phyloP scores from a whole-genome alignment of 1,140 invertebrate species.

The Temnothorax nylanderi region DNA sequence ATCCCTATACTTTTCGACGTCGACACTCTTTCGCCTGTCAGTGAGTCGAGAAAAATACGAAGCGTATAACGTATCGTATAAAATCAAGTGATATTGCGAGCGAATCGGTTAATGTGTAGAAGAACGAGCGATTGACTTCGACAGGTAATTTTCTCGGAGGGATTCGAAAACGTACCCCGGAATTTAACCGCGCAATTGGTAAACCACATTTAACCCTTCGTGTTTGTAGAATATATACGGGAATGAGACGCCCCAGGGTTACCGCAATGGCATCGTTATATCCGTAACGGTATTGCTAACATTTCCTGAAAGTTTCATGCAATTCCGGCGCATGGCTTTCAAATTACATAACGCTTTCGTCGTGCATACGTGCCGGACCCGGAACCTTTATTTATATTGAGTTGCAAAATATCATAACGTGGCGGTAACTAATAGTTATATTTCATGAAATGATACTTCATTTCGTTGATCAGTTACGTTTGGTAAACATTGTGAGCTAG shows the following conservation, averaged over 20 bases:
- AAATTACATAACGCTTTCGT: slow-evolving; percentile 53
- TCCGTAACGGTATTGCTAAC: slow-evolving; percentile 60
- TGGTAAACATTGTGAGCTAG: not conserved
- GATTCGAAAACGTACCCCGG: slow-evolving; percentile 31
- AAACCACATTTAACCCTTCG: slow-evolving; percentile 64
- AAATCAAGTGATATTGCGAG: slow-evolving; percentile 24
- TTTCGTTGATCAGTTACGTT: not conserved
- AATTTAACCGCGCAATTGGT: slow-evolving; percentile 53
- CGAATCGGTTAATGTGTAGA: slow-evolving; percentile 26
- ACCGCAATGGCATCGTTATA: slow-evolving; percentile 60
- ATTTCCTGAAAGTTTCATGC: slow-evolving; percentile 60
- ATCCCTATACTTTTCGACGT: not conserved
- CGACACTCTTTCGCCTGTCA: slow-evolving; percentile 5
- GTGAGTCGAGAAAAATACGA: not conserved
- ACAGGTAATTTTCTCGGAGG: slow-evolving; percentile 48
- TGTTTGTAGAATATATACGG: slow-evolving; percentile 48
- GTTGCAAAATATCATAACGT: slow-evolving; percentile 21
- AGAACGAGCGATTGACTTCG: slow-evolving; percentile 53
- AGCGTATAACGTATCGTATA: not conserved
- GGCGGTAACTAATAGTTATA: slow-evolving; percentile 1
- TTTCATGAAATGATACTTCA: not conserved
- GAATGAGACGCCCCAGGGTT: slow-evolving; percentile 49
- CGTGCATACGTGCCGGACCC: slow-evolving; percentile 19
- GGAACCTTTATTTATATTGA: slow-evolving; percentile 31
- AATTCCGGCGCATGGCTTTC: slow-evolving; percentile 57